These are phyloP conservation scores for Thumatha senex DNA, from an alignment of 2,888 invertebrate genomes.

Conservation along the genomic window DNA sequence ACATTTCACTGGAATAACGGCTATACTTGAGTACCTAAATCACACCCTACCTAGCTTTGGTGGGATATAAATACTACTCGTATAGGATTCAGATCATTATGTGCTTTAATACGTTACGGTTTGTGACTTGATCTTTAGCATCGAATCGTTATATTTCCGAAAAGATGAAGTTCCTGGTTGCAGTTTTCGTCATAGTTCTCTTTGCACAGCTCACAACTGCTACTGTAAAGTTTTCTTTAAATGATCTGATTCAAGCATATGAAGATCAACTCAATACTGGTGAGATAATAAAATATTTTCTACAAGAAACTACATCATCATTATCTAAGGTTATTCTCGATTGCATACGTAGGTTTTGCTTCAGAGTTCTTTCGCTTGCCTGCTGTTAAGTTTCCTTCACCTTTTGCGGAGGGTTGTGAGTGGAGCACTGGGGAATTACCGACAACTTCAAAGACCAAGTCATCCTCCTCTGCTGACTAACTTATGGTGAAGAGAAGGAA, in stretches of 20 bases:
- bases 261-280: neutral
- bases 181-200: neutral
- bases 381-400: too few species aligned
- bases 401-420: too few species aligned
- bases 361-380: too few species aligned
- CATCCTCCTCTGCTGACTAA: too few species aligned
- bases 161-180: slow-evolving; percentile 1
- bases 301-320: neutral
- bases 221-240: neutral
- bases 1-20: too few species aligned
- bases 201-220: neutral
- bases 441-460: too few species aligned
- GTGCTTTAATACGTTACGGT: neutral
- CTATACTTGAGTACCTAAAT: too few species aligned
- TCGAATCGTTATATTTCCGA: neutral
- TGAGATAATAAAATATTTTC: neutral
- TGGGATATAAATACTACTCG: neutral
- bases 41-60: neutral
- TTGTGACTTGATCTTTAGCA: neutral
- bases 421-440: too few species aligned
- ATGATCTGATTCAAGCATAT: neutral
- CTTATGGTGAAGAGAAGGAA: too few species aligned
- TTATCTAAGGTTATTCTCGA: too few species aligned
- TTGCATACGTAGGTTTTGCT: too few species aligned
- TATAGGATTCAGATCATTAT: neutral